Base-by-base conservation (phyloP, 2,888 invertebrate species). In the Eupithecia insigniata region DNA sequence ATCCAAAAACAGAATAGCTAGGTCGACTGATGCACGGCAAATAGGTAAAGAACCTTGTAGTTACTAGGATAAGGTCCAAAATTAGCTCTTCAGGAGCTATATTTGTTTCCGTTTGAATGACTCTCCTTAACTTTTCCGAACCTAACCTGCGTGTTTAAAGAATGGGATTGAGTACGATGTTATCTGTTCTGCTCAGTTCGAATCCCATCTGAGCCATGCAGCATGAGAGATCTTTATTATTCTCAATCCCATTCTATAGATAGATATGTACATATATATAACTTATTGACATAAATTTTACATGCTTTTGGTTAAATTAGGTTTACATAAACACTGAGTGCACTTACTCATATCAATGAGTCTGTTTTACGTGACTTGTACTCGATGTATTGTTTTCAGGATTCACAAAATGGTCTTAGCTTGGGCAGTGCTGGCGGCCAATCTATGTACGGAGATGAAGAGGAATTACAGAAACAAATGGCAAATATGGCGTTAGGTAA, bases 391-490 rank as follows among this genome's bases (percentile, higher is more conserved):
- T 46, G n/a, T 64, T 76, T 75, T 1, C 83, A 94, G 94, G 94
- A 94, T 79, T 94, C 94, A 62, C 94, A 94, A 79, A 94, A 94
- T 76, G 94, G 94, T 30, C 82, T 94, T 72, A 94, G 94, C 80
- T 80, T 94, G 67, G 94, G 94, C 76, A 94, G 94, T 78, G 94
- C 94, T 0, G 94, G 94, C 0, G 95, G 95, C 72, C 95, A 96
- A 74, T 95, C 95, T 0, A 95, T 96, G 94, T 96, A 96, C 76
- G 96, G 96, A n/a, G 96, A 96, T 79, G 96, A 96, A 73, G 96
- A 96, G 77, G 96, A 96, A 82, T 87, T 96, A 78, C 96, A 96
- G 81, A 96, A 96, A 85, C 96, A 96, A 86, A 96, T 97, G 94
- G 96, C 96, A 55, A 96, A 95, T 81, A 95, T 96, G 92, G 92